Base-by-base conservation (phyloP, 2,113 vertebrate species). In the Paramormyrops kingsleyae region DNA sequence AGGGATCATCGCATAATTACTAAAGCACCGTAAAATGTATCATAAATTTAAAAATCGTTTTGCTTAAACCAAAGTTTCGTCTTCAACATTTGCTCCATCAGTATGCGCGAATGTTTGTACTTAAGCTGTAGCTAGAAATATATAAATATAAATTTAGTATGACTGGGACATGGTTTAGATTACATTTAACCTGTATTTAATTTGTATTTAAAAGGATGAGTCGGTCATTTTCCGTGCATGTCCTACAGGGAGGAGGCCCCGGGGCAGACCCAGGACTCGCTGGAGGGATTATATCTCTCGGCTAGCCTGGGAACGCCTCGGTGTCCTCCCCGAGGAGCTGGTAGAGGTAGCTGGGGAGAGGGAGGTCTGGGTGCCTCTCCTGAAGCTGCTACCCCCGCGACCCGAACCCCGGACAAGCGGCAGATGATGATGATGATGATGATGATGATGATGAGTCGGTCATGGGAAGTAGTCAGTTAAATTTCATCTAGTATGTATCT, bases 1-100 rank as follows among this genome's bases (percentile, higher is more conserved):
- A 93, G 94, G 94, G 93, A 92, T 2, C 74, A 92, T 94, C 91
- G 27, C 39, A 10, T 50, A 94, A 88, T 91, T 90, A 47, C 74
- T 3, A 31, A 66, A 27, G 24, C 8, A 66, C 62, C 62, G 27
- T 70, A 70, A 70, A 31, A 70, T 31, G 10, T 70, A 31, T 66
- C n/a, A 27, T 31, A 39, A 74, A 74, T 53, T 19, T 53, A 19
- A 21, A 70, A 70, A 70, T 4, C 10, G 24, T 35, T 74, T 74
- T 74, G 66, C 27, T 35, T 74, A 35, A 74, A 35, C 10, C 66
- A 31, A 77, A 35, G 31, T 17, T 35, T 77, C 13, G 8, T 77
- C 70, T n/a, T 66, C 2, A 27, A 9, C 24, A 66, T 66, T 66
- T 66, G n/a, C 9, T 66, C 59, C n/a, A 31, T 70, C 62, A 31